A percentile compares a stretch with the other conserved stretches of the same genome.
Evolutionary conservation across 2,888 invertebrate species (phyloP).

Genomic region (Clepsis dumicolana): DNA sequence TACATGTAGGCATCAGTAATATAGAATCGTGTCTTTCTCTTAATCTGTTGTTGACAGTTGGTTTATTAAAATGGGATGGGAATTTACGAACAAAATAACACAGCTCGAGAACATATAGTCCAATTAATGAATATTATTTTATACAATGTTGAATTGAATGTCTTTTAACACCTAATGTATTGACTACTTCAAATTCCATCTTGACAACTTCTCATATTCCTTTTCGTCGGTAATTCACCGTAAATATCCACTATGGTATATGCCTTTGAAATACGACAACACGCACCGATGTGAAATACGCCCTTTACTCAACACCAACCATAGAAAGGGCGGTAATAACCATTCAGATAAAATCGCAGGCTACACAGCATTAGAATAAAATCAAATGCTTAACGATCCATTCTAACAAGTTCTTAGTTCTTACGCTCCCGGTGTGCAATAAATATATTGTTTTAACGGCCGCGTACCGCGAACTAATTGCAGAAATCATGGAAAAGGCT

Average conservation of each 20-base stretch:
- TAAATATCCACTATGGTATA: not conserved
- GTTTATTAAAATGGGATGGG: no score
- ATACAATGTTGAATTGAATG: no score
- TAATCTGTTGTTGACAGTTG: no score
- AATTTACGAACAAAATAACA: no score
- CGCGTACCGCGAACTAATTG: slow-evolving; percentile 47
- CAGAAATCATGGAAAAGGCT: slow-evolving; percentile 49
- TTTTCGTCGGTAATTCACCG: not conserved
- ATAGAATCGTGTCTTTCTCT: no score
- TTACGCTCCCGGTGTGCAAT: slow-evolving; percentile 51
- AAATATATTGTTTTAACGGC: slow-evolving; percentile 59
- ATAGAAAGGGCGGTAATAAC: slow-evolving; percentile 47
- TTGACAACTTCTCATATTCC: not conserved
- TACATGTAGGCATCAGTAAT: no score
- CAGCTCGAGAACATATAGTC: no score
- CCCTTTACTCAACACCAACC: slow-evolving; percentile 9
- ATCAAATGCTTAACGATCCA: slow-evolving; percentile 58
- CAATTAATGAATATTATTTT: no score
- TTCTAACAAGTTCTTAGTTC: slow-evolving; percentile 54
- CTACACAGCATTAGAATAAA: slow-evolving; percentile 61
- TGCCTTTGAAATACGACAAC: not conserved
- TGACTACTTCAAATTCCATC: no score
- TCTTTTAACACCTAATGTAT: no score
- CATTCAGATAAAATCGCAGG: slow-evolving; percentile 54
- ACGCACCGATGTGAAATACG: not conserved